phyloP scores from a whole-genome alignment of 2,797 vertebrate genomes.

The Chelidonichthys spinosus region DNA sequence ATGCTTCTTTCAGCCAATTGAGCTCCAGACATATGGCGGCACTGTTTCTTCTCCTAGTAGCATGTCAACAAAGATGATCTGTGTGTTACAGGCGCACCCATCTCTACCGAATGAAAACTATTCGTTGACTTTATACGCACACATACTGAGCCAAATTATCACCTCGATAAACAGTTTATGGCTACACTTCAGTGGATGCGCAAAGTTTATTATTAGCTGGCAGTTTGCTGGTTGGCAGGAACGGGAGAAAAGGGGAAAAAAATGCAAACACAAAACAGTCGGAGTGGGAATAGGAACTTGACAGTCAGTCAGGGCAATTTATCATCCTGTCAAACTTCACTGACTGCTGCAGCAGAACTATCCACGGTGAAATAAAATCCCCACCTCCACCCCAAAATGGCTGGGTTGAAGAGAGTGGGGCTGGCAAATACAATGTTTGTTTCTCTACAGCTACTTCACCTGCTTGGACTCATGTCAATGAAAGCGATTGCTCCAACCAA shows the following conservation, averaged over 20 bases:
- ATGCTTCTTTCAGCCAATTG: constrained; percentile 32
- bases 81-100: constrained; percentile 21
- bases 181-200: constrained; percentile 67
- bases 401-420: constrained; percentile 53
- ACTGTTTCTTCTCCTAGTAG: constrained; percentile 5
- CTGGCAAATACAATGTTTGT: constrained; percentile 66
- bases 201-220: constrained; percentile 75
- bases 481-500: constrained; percentile 9
- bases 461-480: constrained; percentile 47
- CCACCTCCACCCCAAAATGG: constrained; percentile 36
- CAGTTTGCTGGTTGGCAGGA: constrained; percentile 69
- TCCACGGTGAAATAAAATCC: constrained; percentile 59
- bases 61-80: constrained; percentile 41
- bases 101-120: constrained; percentile 55
- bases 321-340: constrained; percentile 84
- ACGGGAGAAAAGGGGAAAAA: constrained; percentile 44
- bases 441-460: constrained; percentile 61
- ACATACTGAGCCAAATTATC: constrained; percentile 61
- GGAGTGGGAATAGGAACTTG: constrained; percentile 74
- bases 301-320: constrained; percentile 82
- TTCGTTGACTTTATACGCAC: constrained; percentile 47
- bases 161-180: constrained; percentile 70
- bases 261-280: constrained; percentile 76
- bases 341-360: constrained; percentile 77
- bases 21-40: constrained; percentile 29